Evolutionary conservation across 2,113 vertebrate genomes (phyloP).

Genomic region (Peromyscus californicus): DNA sequence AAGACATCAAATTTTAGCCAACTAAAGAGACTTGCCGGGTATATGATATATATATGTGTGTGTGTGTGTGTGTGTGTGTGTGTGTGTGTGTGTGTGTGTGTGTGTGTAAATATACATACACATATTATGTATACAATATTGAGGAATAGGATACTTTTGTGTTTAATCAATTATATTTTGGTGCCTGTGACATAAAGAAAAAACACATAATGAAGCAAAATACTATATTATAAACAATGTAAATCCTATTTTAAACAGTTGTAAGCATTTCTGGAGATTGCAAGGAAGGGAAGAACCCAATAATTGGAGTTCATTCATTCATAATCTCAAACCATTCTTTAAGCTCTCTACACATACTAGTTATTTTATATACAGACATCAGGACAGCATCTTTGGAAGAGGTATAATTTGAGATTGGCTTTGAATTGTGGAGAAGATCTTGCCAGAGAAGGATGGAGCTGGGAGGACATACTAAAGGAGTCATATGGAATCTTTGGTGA

Average conservation of each 20-base stretch:
- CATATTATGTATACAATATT: neutral
- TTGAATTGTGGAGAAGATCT: neutral
- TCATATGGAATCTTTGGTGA: neutral
- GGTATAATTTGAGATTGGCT: neutral
- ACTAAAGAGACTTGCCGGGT: neutral
- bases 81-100: too few relatives aligned
- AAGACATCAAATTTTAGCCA: neutral
- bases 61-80: too few relatives aligned
- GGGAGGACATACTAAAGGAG: neutral
- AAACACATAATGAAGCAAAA: neutral
- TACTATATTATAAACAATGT: neutral
- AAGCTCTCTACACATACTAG: neutral
- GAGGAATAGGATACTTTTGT: neutral
- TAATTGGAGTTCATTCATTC: neutral
- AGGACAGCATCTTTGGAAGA: neutral
- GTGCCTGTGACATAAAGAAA: neutral
- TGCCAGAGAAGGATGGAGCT: neutral
- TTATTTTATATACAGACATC: neutral
- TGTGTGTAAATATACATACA: neutral
- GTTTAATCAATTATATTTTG: neutral
- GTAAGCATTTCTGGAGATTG: neutral
- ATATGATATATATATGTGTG: neutral
- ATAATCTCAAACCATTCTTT: neutral
- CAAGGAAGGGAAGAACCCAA: neutral
- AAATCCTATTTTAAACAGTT: neutral